phyloP scores from a whole-genome alignment of 1,140 invertebrate species.

The Neocloeon triangulifer region DNA sequence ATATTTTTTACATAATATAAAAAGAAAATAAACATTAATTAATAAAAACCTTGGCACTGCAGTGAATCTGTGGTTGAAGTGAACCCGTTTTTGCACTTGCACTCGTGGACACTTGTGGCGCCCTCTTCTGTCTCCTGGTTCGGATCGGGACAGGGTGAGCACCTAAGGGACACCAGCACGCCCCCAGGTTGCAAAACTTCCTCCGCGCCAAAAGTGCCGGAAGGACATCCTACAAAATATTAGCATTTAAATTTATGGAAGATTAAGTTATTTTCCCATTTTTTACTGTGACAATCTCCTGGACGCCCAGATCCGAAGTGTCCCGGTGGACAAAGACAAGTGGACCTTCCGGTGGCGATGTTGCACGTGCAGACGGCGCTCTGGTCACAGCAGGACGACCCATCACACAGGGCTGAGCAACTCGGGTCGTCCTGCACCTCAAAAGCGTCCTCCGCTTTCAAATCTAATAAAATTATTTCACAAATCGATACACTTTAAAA shows the following conservation, averaged over 20 bases:
- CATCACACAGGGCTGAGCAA: too few relatives aligned
- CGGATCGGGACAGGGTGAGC: slow-evolving; percentile 34
- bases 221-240: too few relatives aligned
- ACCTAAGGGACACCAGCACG: slow-evolving; percentile 23
- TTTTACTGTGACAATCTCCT: slow-evolving; percentile 33
- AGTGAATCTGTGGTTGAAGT: slow-evolving; percentile 20
- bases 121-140: slow-evolving; percentile 32
- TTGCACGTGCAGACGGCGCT: slow-evolving; percentile 37
- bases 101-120: slow-evolving; percentile 25
- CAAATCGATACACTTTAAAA: too few relatives aligned
- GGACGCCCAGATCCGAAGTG: slow-evolving; percentile 38
- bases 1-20: too few relatives aligned
- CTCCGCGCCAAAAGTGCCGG: slow-evolving; percentile 24
- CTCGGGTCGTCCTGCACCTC: neutral
- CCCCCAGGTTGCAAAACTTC: slow-evolving; percentile 21
- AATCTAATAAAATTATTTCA: too few relatives aligned
- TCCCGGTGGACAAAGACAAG: slow-evolving; percentile 37
- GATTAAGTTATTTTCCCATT: slow-evolving; percentile 6
- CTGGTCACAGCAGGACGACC: slow-evolving; percentile 37
- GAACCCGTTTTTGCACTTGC: slow-evolving; percentile 32
- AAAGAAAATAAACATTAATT: too few relatives aligned
- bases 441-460: neutral
- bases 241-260: too few relatives aligned
- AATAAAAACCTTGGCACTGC: too few relatives aligned
- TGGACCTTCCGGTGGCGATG: slow-evolving; percentile 39